These are phyloP conservation scores for Drosophila kokeensis DNA, from an alignment of 2,888 invertebrate genomes.

Conservation along the genomic window DNA sequence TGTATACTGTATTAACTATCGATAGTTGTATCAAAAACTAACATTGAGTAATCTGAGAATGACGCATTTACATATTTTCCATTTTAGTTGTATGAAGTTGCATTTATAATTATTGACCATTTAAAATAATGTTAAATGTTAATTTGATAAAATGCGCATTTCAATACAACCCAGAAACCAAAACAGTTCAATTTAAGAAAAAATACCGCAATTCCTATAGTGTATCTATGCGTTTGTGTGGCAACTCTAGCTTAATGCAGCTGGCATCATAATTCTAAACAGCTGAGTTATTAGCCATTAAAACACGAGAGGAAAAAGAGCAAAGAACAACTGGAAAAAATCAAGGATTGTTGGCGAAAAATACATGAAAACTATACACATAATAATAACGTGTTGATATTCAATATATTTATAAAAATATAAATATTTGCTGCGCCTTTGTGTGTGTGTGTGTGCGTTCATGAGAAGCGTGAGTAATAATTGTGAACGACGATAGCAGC, in stretches of 20 bases:
- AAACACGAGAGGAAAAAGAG: constrained; percentile 49
- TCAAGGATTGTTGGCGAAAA: constrained; percentile 42
- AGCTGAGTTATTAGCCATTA: constrained; percentile 56
- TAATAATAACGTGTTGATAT: neutral
- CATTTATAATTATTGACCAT: neutral
- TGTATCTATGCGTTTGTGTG: constrained; percentile 2
- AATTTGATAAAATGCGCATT: neutral
- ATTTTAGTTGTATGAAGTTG: neutral
- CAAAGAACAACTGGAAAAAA: constrained; percentile 26
- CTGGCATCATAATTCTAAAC: constrained; percentile 57
- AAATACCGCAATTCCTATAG: constrained; percentile 22
- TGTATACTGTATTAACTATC: neutral
- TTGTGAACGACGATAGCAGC: constrained; percentile 43
- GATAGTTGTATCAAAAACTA: neutral
- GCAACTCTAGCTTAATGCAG: constrained; percentile 41
- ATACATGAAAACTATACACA: constrained; percentile 1
- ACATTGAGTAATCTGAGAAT: neutral
- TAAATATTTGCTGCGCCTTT: constrained; percentile 13
- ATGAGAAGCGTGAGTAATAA: constrained; percentile 53
- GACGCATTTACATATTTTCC: too few relatives aligned
- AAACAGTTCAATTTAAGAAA: neutral
- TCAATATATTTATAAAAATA: neutral
- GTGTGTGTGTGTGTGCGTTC: constrained; percentile 18
- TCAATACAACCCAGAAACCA: neutral
- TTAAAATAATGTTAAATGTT: neutral